Base-by-base conservation (phyloP, 2,113 vertebrate genomes). In the Catharus fuscescens region DNA sequence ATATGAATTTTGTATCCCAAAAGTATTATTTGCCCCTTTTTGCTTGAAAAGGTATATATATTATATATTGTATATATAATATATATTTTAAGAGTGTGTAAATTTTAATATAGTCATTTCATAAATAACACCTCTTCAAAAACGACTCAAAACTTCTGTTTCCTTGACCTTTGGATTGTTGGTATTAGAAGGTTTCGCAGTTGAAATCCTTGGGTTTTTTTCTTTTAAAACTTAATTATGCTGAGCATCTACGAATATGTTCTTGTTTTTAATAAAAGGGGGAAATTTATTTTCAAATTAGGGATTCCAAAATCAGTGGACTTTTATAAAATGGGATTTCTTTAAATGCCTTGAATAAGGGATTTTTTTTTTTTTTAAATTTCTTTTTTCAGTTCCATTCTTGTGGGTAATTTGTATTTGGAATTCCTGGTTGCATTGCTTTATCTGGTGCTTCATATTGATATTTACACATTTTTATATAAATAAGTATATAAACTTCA, bases 401-500 rank as follows among this genome's bases (percentile, higher is more conserved):
- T 88, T 86, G 84, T 86, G 82, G 86, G 86, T 80, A 91, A 85
- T 88, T 96, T 87, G 34, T 96, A 65, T 95, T 95, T 89, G 92
- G 86, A 97, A 93, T 94, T 94, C 90, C 91, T 95, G 78, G 95
- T 96, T 96, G 95, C 87, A 79, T 96, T 93, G 93, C 95, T 96
- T 95, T 96, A 93, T 95, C 83, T 95, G 96, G 94, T 94, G 96
- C 91, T 88, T 97, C 93, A 80, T 88, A 95, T 92, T 86, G 94
- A 73, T 94, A 95, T 95, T 96, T 94, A 95, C 91, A 72, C 40
- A 42, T 95, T 97, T 96, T 95, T 95, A 97, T 95, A 95, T 95
- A 60, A 95, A 44, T 92, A 88, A 91, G n/a, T 92, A 88, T 91
- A 80, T 95, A 82, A 88, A 77, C 73, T 93, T 91, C 92, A 94